A percentile compares a stretch with the other conserved stretches of the same genome.
Evolutionary conservation across 2,797 vertebrate species (phyloP).

Genomic region (Cetoscarus ocellatus): DNA sequence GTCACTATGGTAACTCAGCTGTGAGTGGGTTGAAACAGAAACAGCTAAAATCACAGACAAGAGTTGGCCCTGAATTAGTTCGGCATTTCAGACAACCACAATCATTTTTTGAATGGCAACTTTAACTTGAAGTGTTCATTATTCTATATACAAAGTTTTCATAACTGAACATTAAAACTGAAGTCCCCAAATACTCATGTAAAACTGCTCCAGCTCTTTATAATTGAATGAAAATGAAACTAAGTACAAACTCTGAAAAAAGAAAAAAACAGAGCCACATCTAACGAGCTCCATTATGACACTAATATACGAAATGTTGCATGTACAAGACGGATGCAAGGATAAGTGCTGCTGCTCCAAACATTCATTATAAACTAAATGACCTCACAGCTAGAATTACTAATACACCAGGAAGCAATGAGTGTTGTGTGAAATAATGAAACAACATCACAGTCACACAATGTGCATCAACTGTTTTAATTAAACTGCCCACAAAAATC

Average conservation of each 20-base stretch:
- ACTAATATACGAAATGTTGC: constrained; percentile 4
- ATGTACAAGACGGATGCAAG: not conserved
- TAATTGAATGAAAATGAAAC: not conserved
- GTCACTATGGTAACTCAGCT: constrained; percentile 60
- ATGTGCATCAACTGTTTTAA: not conserved
- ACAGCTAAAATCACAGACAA: constrained; percentile 28
- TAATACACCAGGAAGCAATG: constrained; percentile 7
- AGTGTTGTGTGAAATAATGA: not conserved
- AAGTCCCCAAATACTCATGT: too few relatives aligned
- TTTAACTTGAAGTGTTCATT: too few relatives aligned
- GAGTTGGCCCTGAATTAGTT: constrained; percentile 4
- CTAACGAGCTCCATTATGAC: not conserved
- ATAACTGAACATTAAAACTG: too few relatives aligned
- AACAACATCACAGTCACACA: not conserved
- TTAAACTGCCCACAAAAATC: not conserved
- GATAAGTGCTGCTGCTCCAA: not conserved
- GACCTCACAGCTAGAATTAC: not conserved
- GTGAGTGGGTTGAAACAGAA: constrained; percentile 31
- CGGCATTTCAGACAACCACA: not conserved
- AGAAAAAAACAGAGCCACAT: not conserved
- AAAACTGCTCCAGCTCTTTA: too few relatives aligned
- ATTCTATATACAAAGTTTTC: too few relatives aligned
- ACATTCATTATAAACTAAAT: not conserved
- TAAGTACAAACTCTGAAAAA: not conserved
- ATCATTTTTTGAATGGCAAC: not conserved